phyloP scores from a whole-genome alignment of 2,113 vertebrate species.

The Oncorhynchus tshawytscha region DNA sequence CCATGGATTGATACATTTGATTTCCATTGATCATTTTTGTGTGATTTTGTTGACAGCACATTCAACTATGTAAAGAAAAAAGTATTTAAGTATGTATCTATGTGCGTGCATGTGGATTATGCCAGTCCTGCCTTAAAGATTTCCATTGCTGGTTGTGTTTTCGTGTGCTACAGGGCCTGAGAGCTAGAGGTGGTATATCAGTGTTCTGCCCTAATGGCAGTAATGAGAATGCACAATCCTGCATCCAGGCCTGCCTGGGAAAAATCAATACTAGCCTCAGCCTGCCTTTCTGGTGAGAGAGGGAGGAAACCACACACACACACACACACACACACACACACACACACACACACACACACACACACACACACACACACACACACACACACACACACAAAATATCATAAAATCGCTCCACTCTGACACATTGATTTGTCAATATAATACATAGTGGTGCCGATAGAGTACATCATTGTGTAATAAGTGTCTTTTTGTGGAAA shows the following conservation, averaged over 20 bases:
- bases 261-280: slow-evolving; percentile 39
- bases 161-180: neutral
- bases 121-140: neutral
- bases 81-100: too few species aligned
- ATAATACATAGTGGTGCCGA: neutral
- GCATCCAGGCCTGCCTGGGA: slow-evolving; percentile 12
- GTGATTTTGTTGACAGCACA: too few species aligned
- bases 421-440: neutral
- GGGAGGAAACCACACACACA: slow-evolving; percentile 8
- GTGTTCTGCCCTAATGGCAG: slow-evolving; percentile 14
- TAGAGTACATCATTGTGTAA: neutral
- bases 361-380: slow-evolving; percentile 3
- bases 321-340: slow-evolving; percentile 7
- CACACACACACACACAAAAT: neutral
- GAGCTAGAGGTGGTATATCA: slow-evolving; percentile 8
- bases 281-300: slow-evolving; percentile 18
- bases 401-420: neutral
- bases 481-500: neutral
- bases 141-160: neutral
- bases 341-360: too few species aligned
- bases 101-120: too few species aligned
- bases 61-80: too few species aligned
- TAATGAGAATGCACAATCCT: slow-evolving; percentile 28
- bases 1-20: too few species aligned
- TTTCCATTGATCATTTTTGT: too few species aligned